phyloP scores from a whole-genome alignment of 2,797 vertebrate genomes.

The Lycodopsis pacificus region DNA sequence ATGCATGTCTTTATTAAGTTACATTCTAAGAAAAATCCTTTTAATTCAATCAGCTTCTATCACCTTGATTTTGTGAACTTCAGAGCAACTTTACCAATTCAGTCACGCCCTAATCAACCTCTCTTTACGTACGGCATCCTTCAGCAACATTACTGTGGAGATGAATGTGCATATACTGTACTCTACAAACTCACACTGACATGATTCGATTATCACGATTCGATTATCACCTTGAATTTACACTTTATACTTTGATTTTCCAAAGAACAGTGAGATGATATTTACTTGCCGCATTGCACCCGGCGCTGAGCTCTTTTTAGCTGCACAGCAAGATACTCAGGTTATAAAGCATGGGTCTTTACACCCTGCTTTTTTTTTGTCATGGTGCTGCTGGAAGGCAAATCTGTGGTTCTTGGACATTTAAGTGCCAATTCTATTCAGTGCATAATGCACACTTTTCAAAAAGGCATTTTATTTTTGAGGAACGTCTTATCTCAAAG shows the following conservation, averaged over 20 bases:
- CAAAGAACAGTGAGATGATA: conserved; percentile 3
- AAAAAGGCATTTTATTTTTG: conserved; percentile 22
- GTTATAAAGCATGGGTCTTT: conserved; percentile 9
- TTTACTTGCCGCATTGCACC: background rate
- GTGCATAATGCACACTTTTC: conserved; percentile 20
- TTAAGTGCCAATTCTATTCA: conserved; percentile 12
- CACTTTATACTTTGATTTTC: background rate
- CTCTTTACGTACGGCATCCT: background rate
- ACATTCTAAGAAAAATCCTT: background rate
- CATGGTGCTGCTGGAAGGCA: background rate
- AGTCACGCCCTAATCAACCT: background rate
- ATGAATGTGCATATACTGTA: background rate
- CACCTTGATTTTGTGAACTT: background rate
- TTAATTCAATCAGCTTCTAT: background rate
- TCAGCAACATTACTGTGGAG: background rate
- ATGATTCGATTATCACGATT: background rate
- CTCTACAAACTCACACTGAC: too few species aligned
- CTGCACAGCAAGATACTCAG: background rate
- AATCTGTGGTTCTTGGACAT: conserved; percentile 35
- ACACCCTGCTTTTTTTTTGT: background rate
- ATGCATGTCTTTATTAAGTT: background rate
- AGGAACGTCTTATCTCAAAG: conserved; percentile 36
- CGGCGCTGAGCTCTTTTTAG: background rate
- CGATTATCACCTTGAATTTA: conserved; percentile 6
- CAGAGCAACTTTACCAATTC: background rate